Base-by-base conservation (phyloP, 2,113 vertebrate genomes). In the Motacilla alba region DNA sequence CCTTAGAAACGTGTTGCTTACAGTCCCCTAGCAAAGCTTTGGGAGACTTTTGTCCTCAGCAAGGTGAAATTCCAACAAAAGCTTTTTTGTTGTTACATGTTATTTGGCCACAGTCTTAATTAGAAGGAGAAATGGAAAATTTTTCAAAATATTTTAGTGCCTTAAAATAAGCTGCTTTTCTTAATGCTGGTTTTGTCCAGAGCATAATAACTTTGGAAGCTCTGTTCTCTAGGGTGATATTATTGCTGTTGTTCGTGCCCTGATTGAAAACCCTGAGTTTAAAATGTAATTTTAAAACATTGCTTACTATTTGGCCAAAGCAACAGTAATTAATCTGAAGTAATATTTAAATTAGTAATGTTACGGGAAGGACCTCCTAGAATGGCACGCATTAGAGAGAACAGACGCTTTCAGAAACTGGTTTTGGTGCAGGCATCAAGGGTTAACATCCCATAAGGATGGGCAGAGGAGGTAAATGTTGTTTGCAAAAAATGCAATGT, bases 131-230 rank as follows among this genome's bases (percentile, higher is more conserved):
- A 28, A 22, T 80, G 63, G 88, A 90, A 88, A 88, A 62, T 62
- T 72, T 69, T 87, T 93, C 58, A 49, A 66, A 95, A 69, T 93
- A 96, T 72, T 91, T 95, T 37, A 86, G 39, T 83, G 63, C 70
- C 74, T 96, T 94, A 92, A 93, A 92, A 81, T 96, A 94, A 96
- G 85, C 95, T 93, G 68, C 76, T 95, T 97, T 96, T 92, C 90
- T 91, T 96, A 94, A 90, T 94, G 56, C 81, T 86, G 43, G 12
- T 89, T 93, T 95, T 95, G 78, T 87, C 77, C n/a, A 73, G 49
- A 5, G 37, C n/a, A 46, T 26, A 75, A 10, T 46, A 83, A 43
- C 49, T 87, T 68, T n/a, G 31, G 28, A 79, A 80, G 33, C 55
- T 66, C 44, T 93, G 63, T 66, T 87, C 49, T 79, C 60, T 49